A percentile compares a stretch with the other conserved stretches of the same genome.
phyloP scores from a whole-genome alignment of 2,888 invertebrate species.

The Nephrotoma guestfalica region DNA sequence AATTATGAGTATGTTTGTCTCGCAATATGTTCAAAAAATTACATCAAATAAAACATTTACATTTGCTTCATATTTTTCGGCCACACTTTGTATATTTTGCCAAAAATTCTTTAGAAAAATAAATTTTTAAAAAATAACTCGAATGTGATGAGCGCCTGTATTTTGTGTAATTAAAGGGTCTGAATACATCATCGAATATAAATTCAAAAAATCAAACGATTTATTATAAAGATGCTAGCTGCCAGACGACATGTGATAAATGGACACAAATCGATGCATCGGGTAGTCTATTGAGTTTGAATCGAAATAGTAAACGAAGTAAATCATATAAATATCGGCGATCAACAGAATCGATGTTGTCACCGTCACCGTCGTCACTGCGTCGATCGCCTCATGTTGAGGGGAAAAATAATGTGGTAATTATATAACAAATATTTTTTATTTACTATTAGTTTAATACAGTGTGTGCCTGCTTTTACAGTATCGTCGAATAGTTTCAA shows the following conservation, averaged over 20 bases:
- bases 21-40: not conserved
- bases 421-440: not conserved
- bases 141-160: not conserved
- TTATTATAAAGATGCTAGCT: slow-evolving; percentile 2
- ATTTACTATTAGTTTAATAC: not conserved
- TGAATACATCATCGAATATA: not conserved
- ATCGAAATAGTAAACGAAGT: slow-evolving; percentile 12
- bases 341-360: slow-evolving; percentile 18
- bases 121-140: not conserved
- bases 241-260: slow-evolving; percentile 1
- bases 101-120: not conserved
- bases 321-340: slow-evolving; percentile 23
- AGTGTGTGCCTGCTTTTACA: not conserved
- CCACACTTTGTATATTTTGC: not conserved
- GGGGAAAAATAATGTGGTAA: slow-evolving; percentile 18
- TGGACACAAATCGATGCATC: not conserved
- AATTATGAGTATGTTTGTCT: not conserved
- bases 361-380: slow-evolving; percentile 13
- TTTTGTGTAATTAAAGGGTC: slow-evolving; percentile 1
- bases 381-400: slow-evolving; percentile 19
- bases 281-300: not conserved
- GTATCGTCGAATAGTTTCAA: not conserved
- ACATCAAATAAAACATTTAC: slow-evolving; percentile 1
- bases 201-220: not conserved
- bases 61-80: not conserved